These are phyloP conservation scores for Harlomillsia oculata DNA, from an alignment of 1,140 invertebrate species.

Conservation along the genomic window DNA sequence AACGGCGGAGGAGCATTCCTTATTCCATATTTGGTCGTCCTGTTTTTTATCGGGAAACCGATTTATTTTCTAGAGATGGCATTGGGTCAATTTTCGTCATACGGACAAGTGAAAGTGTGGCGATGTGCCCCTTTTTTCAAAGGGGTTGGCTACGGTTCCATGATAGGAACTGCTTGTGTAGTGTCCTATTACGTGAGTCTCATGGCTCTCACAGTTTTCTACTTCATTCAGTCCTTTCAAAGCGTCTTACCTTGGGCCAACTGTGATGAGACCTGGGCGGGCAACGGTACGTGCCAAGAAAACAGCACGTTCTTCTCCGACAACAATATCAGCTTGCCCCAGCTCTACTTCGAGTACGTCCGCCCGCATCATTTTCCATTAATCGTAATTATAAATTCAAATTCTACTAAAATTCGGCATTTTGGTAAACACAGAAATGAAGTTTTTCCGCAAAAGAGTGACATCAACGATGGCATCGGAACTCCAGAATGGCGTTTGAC, in stretches of 20 bases:
- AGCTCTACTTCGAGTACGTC: constrained; percentile 28
- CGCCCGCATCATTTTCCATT: too few species aligned
- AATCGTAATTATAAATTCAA: too few species aligned
- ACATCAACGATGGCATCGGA: constrained; percentile 64
- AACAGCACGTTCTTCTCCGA: constrained; percentile 1
- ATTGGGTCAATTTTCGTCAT: constrained; percentile 45
- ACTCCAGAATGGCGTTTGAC: constrained; percentile 61
- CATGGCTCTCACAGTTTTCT: constrained; percentile 38
- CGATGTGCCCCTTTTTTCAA: constrained; percentile 39
- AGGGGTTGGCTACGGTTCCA: constrained; percentile 43
- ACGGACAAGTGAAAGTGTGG: constrained; percentile 41
- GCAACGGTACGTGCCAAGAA: neutral
- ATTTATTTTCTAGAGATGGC: constrained; percentile 39
- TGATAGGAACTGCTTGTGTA: constrained; percentile 37
- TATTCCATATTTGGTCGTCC: constrained; percentile 47
- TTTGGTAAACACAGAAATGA: constrained; percentile 53
- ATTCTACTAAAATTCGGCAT: too few species aligned
- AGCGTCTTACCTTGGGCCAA: constrained; percentile 10
- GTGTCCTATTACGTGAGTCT: constrained; percentile 41
- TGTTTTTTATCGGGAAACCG: constrained; percentile 20
- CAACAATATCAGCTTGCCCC: constrained; percentile 20
- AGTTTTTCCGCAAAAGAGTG: constrained; percentile 55
- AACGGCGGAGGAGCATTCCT: constrained; percentile 42
- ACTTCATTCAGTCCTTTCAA: constrained; percentile 24
- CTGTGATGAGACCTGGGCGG: constrained; percentile 15